These are phyloP conservation scores for Poecilia picta DNA, from an alignment of 2,797 vertebrate species.

Conservation along the genomic window DNA sequence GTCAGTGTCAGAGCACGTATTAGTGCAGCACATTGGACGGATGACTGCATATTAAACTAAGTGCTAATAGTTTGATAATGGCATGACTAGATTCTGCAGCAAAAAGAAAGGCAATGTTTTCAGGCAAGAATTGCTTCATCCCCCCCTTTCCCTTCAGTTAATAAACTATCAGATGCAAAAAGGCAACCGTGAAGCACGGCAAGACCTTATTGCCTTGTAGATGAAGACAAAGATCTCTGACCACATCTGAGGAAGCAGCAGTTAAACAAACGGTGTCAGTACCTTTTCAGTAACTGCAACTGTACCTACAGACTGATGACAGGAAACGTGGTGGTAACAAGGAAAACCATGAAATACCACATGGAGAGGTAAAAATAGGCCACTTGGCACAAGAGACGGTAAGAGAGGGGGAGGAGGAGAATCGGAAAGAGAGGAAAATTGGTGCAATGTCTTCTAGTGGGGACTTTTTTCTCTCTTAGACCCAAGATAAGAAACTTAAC, in stretches of 20 bases:
- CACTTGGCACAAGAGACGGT: slow-evolving; percentile 78
- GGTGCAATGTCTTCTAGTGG: slow-evolving; percentile 75
- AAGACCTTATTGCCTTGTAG: slow-evolving; percentile 7
- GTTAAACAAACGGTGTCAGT: slow-evolving; percentile 54
- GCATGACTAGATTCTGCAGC: slow-evolving; percentile 4
- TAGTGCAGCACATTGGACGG: slow-evolving; percentile 43
- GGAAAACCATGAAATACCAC: slow-evolving; percentile 85
- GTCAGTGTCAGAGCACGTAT: slow-evolving; percentile 53
- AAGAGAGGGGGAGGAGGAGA: slow-evolving; percentile 41
- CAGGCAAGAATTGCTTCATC: background rate
- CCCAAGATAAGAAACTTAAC: slow-evolving; percentile 80
- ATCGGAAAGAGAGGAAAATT: slow-evolving; percentile 70
- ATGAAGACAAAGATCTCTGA: slow-evolving; percentile 49
- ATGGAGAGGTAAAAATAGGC: slow-evolving; percentile 85
- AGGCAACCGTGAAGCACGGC: slow-evolving; percentile 1
- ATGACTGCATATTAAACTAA: slow-evolving; percentile 47
- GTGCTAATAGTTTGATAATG: background rate
- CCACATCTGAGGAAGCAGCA: slow-evolving; percentile 66
- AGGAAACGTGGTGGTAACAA: slow-evolving; percentile 74
- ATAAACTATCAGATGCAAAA: slow-evolving; percentile 15
- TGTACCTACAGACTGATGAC: slow-evolving; percentile 61
- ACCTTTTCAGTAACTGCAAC: slow-evolving; percentile 59
- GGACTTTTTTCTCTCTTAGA: slow-evolving; percentile 78
- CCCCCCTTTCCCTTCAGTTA: background rate
- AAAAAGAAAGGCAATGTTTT: slow-evolving; percentile 8